A percentile compares a stretch with the other conserved stretches of the same genome.
phyloP scores from a whole-genome alignment of 2,888 invertebrate genomes.

The Erebia epiphron region DNA sequence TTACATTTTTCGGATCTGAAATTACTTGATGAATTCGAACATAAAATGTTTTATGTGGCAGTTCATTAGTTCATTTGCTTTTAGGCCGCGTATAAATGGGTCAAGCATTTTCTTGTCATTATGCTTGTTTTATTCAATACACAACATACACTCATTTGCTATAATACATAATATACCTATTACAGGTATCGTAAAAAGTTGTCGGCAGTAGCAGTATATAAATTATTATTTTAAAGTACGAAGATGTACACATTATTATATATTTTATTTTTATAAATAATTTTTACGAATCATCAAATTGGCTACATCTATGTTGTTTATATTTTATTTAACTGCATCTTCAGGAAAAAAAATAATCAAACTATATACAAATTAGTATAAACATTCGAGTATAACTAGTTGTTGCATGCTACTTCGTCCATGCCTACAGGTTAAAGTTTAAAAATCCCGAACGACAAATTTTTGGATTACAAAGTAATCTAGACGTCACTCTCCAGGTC shows the following conservation, averaged over 20 bases:
- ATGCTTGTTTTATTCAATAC: constrained; percentile 31
- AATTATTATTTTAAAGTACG: not conserved
- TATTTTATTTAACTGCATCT: not conserved
- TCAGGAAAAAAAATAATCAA: not conserved
- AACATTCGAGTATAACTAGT: no score
- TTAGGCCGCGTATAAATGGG: constrained; percentile 32
- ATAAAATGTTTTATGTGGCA: constrained; percentile 37
- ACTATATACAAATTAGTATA: no score
- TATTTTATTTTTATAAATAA: not conserved
- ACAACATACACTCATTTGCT: not conserved
- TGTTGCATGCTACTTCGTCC: no score
- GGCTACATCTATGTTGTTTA: not conserved
- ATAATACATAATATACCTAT: not conserved
- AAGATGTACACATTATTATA: no score
- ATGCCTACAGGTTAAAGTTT: no score
- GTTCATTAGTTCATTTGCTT: constrained; percentile 36
- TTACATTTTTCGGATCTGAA: constrained; percentile 17
- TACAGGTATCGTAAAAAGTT: not conserved
- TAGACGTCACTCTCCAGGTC: no score
- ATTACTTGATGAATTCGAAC: constrained; percentile 25
- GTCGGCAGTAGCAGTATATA: not conserved
- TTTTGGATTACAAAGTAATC: no score
- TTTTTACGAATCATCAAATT: not conserved
- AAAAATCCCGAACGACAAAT: no score
- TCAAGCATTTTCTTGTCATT: constrained; percentile 32